These are phyloP conservation scores for Ophion ellenae DNA, from an alignment of 2,888 invertebrate genomes.

Conservation along the genomic window DNA sequence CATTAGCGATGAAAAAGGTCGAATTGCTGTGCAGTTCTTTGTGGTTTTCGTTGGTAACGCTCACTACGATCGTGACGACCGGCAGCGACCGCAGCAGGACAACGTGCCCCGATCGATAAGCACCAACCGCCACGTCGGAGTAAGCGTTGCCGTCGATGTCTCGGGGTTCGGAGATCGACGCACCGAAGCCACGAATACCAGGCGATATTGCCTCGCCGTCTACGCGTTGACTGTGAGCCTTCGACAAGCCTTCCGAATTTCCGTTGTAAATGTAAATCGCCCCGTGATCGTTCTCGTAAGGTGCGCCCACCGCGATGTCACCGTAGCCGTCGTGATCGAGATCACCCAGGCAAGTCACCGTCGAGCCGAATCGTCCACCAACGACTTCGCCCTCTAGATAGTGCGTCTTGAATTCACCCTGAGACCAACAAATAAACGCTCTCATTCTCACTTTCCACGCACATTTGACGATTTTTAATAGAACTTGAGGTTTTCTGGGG, in stretches of 20 bases:
- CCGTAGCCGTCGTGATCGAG: conserved; percentile 86
- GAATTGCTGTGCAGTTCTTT: conserved; percentile 68
- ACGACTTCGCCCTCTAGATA: conserved; percentile 80
- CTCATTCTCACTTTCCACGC: background rate
- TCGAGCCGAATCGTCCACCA: conserved; percentile 85
- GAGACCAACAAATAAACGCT: background rate
- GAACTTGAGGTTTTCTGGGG: too few relatives aligned
- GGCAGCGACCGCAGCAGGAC: conserved; percentile 80
- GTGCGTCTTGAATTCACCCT: conserved; percentile 69
- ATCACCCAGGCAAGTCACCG: conserved; percentile 85
- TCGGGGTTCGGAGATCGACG: conserved; percentile 81
- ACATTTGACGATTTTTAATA: too few relatives aligned
- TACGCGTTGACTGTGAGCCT: conserved; percentile 80
- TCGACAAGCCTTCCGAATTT: conserved; percentile 72
- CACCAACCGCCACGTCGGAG: conserved; percentile 81
- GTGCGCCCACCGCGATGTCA: conserved; percentile 80
- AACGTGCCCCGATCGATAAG: conserved; percentile 81
- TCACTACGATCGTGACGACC: conserved; percentile 71
- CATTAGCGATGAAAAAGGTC: conserved; percentile 65
- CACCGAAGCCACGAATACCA: conserved; percentile 82
- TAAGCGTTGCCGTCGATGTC: conserved; percentile 83
- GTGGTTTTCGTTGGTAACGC: conserved; percentile 50
- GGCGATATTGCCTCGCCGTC: conserved; percentile 74
- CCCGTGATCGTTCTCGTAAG: conserved; percentile 76
- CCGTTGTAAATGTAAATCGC: conserved; percentile 79